Evolutionary conservation across 2,797 vertebrate species (phyloP), one percentile per base, ranked within the genome.

Genomic region (Sebastes hopkinsi): DNA sequence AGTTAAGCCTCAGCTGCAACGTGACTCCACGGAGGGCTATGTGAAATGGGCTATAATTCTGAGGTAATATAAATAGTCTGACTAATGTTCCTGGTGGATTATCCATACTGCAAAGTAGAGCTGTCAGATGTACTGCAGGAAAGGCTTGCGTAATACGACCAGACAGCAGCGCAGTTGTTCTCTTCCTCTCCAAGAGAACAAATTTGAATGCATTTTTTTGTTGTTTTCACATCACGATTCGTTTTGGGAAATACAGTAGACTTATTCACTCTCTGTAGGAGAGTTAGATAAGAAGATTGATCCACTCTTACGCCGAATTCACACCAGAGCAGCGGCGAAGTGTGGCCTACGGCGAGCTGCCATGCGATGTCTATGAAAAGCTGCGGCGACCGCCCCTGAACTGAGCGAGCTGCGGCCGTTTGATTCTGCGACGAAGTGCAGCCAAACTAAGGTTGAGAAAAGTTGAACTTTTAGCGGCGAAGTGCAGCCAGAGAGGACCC

Each of bases 41-140:
- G 77, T 88, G 72, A 86, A 86, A 84, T 67, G 56, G 66, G 46
- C 65, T 66, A 18, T 87, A 82, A 90, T 83, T 84, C 87, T 32
- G 46, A 82, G 66, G 87, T 85, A 71, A 83, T 86, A 82, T 82
- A 83, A 89, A 91, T 73, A 82, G 77, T 81, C 72, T 38, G 60
- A 81, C 85, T 90, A 89, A 92, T 85, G 81, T 82, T 80, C 79
- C 72, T 67, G 67, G 42, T 85, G 84, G 88, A 91, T 91, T 83
- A 87, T 77, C 71, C 55, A 16, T 46, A 66, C 67, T 72, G 67
- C 77, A 72, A 65, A 77, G 58, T 22, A 56, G 68, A 82, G 80
- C 67, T 73, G 75, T 87, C 70, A 68, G 87, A 92, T 80, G 86
- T 67, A 30, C 25, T 64, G 54, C 72, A 54, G 66, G 29, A 38